Base-by-base conservation (phyloP, 2,797 vertebrate species). In the Malurus leucopterus region DNA sequence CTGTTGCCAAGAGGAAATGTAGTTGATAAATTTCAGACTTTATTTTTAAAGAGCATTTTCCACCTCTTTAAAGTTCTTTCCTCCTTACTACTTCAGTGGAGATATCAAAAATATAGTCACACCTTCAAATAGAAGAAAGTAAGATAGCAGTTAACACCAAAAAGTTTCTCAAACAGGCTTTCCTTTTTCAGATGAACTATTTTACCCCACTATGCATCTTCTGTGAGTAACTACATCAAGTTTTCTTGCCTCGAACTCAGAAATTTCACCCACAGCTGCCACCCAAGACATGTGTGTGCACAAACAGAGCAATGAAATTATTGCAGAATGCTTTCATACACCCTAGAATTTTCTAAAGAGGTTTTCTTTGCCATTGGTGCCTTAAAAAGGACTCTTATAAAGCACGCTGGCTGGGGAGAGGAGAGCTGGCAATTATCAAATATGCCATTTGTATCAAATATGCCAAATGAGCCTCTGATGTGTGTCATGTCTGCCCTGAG, bases 1-100 rank as follows among this genome's bases (percentile, higher is more conserved):
- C 24, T 63, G 27, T n/a, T 81, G 53, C 19, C 1, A 1, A 85
- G 34, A 90, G 3, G 16, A 70, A 72, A 50, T 70, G 85, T 86
- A 36, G 47, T 27, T 67, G 63, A 88, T 65, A 95, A 86, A 72
- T 34, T 67, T 88, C 57, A 83, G 75, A 91, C 44, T 73, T 78
- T 29, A 75, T 63, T 85, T 86, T 89, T 67, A 72, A 87, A 78
- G 41, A 32, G 27, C 5, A 61, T 78, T 87, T 89, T 76, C 63
- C 8, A 57, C 34, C 30, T 78, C 55, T 81, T 53, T 70, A 7
- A 90, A 86, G 49, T 75, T 73, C 29, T 81, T 85, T 81, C 41
- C 15, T 43, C 21, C 24, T 70, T 75, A 12, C 59, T 81, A 30
- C 65, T 90, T 90, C 55, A 34, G 59, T 53, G 57, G 15, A 59